Base-by-base conservation (phyloP, 2,113 vertebrate species). In the Tiliqua scincoides region DNA sequence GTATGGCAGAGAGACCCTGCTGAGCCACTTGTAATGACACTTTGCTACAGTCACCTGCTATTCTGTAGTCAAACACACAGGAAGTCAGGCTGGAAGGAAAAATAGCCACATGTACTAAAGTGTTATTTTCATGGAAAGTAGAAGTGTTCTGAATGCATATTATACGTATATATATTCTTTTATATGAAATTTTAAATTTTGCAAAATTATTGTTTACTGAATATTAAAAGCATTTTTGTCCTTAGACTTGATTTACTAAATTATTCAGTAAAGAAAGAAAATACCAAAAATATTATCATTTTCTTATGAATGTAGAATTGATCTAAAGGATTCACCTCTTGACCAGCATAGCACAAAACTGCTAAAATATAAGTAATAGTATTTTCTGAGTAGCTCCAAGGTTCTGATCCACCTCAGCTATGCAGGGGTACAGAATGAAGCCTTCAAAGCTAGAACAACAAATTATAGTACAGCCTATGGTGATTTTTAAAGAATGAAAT, bases 11-110 rank as follows among this genome's bases (percentile, higher is more conserved):
- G 92, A 92, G 89, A 91, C 92, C 96, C 96, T 95, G 94, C 94
- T 92, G 96, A 95, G 96, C 93, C 93, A 94, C 96, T 96, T 96
- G 95, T 95, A 96, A 96, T 95, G 96, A 94, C 93, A 94, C 95
- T 96, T 93, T 94, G 94, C 94, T 96, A 95, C 91, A 75, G 81
- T 93, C 96, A 97, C 97, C 96, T 97, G 97, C 96, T 96, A 94
- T 94, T 95, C 92, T 86, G 89, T 80, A 85, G 93, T 90, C 91
- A 95, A 95, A 89, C 89, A 92, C 93, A 92, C 91, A 94, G 95
- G 95, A 95, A 94, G 92, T 87, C 92, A 90, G 90, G 2, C 93
- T 85, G 82, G 89, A 92, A 94, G 80, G 65, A 88, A 91, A 95
- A 95, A 73, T 84, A 82, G 40, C 67, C 87, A 88, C 86, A 95